A percentile compares a stretch with the other conserved stretches of the same genome.
Conservation (phyloP, 2,113 vertebrate genomes). For the Eonycteris spelaea region DNA sequence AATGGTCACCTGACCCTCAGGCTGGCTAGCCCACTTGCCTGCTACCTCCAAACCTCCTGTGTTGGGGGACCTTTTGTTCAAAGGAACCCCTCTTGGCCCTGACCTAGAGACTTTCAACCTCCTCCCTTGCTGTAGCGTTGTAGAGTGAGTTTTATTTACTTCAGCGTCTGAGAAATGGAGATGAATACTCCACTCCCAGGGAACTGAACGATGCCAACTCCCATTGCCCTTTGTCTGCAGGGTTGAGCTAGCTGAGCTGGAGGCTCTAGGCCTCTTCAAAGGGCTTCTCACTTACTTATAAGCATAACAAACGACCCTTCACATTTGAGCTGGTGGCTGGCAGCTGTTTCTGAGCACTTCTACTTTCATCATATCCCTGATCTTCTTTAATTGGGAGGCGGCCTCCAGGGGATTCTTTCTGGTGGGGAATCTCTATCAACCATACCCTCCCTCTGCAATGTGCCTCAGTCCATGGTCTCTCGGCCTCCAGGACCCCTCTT, state of each 20-base stretch:
- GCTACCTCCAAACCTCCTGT: neutral
- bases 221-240: neutral
- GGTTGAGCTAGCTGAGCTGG: neutral
- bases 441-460: neutral
- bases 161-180: neutral
- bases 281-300: neutral
- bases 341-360: neutral
- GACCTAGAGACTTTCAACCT: neutral
- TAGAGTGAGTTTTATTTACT: neutral
- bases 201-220: neutral
- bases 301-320: neutral
- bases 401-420: neutral
- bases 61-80: neutral
- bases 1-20: neutral
- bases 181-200: neutral
- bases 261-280: neutral
- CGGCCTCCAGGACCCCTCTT: neutral
- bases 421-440: neutral
- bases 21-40: neutral
- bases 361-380: neutral
- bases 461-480: neutral
- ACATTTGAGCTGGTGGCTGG: neutral
- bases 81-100: neutral
- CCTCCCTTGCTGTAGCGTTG: neutral
- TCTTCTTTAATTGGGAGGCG: neutral